phyloP scores from a whole-genome alignment of 37 sponge, comb jelly and placozoan species.

The Mnemiopsis leidyi region DNA sequence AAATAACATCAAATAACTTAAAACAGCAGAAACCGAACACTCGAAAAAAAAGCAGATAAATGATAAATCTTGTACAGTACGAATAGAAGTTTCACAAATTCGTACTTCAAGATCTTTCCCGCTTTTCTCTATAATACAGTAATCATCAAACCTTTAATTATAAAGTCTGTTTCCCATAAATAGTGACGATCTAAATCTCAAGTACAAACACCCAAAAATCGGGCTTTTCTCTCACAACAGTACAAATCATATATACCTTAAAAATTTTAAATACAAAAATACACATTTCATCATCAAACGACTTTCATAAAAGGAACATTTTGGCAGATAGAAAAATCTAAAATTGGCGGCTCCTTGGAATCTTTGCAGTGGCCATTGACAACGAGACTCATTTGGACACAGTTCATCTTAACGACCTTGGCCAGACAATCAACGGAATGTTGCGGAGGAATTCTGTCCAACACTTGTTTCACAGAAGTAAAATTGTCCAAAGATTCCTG shows the following conservation, averaged over 20 bases:
- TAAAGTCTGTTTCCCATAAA: too few relatives aligned
- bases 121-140: too few relatives aligned
- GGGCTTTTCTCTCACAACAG: too few relatives aligned
- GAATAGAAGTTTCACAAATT: too few relatives aligned
- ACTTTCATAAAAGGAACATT: conserved; percentile 86
- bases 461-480: neutral
- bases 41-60: neutral
- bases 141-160: too few relatives aligned
- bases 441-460: conserved; percentile 6
- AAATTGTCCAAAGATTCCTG: conserved; percentile 71
- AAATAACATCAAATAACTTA: neutral
- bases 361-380: conserved; percentile 87
- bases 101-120: too few relatives aligned
- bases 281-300: conserved; percentile 39
- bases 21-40: too few relatives aligned
- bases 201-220: neutral
- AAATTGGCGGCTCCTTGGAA: conserved; percentile 67
- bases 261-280: neutral
- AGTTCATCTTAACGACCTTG: conserved; percentile 86
- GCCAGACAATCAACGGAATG: conserved; percentile 56
- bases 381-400: conserved; percentile 85
- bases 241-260: neutral
- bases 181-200: neutral
- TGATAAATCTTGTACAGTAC: neutral
- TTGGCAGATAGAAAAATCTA: conserved; percentile 83